A percentile compares a stretch with the other conserved stretches of the same genome.
phyloP scores from a whole-genome alignment of 2,888 invertebrate species.

The Lasioglossum vierecki region DNA sequence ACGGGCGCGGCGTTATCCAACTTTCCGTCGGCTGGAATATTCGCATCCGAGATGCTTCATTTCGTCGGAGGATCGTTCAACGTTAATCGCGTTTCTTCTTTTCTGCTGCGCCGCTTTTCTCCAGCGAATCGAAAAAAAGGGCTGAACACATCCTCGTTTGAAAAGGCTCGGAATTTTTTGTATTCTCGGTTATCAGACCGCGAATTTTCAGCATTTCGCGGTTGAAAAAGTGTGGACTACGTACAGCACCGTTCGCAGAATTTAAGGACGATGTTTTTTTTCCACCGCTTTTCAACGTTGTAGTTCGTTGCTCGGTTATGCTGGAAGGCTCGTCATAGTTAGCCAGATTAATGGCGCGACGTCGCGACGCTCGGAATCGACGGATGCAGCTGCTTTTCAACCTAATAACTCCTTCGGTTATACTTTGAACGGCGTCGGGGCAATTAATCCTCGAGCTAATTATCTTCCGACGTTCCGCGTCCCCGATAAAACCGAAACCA shows the following conservation, averaged over 20 bases:
- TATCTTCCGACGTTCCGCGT: background rate
- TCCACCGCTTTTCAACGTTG: background rate
- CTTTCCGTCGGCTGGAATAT: background rate
- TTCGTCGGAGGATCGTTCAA: background rate
- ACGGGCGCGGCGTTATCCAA: background rate
- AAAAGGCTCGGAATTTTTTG: too few relatives aligned
- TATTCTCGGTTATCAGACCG: background rate
- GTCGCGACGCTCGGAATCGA: background rate
- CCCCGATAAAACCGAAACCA: background rate
- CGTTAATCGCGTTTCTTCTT: background rate
- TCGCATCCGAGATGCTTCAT: background rate
- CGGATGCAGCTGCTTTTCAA: conserved; percentile 1
- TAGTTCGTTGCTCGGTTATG: background rate
- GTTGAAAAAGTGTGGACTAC: too few relatives aligned
- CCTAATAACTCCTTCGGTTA: background rate
- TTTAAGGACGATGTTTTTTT: background rate
- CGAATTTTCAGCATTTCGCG: background rate
- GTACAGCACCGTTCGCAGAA: too few relatives aligned
- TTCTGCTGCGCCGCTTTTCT: background rate
- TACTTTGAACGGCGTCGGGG: background rate
- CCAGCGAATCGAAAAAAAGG: background rate
- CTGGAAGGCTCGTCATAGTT: background rate
- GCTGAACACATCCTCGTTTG: background rate
- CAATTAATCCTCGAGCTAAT: conserved; percentile 7
- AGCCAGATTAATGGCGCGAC: background rate